phyloP scores from a whole-genome alignment of 2,888 invertebrate genomes.

The Mystacides longicornis region DNA sequence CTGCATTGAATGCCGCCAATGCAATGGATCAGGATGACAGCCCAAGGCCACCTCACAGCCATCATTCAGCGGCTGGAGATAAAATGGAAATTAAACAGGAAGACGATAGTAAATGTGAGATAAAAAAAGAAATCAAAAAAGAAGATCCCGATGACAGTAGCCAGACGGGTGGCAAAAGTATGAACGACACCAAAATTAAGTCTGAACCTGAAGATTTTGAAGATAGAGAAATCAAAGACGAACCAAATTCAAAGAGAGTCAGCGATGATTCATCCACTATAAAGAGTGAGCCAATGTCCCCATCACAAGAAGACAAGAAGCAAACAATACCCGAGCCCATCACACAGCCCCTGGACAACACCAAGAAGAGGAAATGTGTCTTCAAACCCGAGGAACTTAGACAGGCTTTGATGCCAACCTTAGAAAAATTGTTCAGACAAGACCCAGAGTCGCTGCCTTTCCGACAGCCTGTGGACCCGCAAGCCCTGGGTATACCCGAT shows the following conservation, averaged over 20 bases:
- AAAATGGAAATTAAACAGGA: conserved; percentile 63
- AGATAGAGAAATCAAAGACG: conserved; percentile 33
- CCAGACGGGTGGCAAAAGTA: conserved; percentile 54
- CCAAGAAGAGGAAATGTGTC: conserved; percentile 65
- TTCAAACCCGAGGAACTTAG: conserved; percentile 92
- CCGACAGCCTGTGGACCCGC: conserved; percentile 94
- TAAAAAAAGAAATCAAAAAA: conserved; percentile 40
- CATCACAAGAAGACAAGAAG: conserved; percentile 51
- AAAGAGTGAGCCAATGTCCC: conserved; percentile 55
- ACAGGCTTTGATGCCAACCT: conserved; percentile 85
- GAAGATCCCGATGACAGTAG: conserved; percentile 39
- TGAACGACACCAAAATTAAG: conserved; percentile 58
- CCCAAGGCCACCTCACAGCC: conserved; percentile 43
- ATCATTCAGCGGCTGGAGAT: conserved; percentile 42
- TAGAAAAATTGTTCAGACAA: conserved; percentile 86
- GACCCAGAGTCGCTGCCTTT: conserved; percentile 97
- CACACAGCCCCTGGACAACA: conserved; percentile 41
- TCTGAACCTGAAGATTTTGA: conserved; percentile 51
- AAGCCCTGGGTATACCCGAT: conserved; percentile 83
- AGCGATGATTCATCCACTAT: too few relatives aligned
- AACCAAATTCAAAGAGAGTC: too few relatives aligned
- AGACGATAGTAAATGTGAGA: conserved; percentile 58
- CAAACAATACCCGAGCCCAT: conserved; percentile 51
- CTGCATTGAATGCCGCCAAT: conserved; percentile 62
- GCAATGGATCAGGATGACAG: conserved; percentile 59